Evolutionary conservation across 2,797 vertebrate genomes (phyloP).

Genomic region (Astyanax mexicanus): DNA sequence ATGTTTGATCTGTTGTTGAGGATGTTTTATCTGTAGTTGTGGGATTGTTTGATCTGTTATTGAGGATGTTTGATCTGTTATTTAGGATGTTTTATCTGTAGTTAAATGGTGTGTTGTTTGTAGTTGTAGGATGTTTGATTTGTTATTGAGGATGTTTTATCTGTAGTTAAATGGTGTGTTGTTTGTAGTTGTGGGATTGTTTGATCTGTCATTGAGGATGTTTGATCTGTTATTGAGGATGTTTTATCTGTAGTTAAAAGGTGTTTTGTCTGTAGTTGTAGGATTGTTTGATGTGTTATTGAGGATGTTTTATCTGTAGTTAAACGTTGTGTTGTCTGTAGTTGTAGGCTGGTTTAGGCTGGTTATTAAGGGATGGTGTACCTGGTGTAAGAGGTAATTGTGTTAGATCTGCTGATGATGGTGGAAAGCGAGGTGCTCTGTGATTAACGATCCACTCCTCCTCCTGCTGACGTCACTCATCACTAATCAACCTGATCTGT

Average conservation of each 20-base stretch:
- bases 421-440: conserved; percentile 10
- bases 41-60: background rate
- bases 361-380: too few relatives aligned
- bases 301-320: background rate
- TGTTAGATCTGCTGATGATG: background rate
- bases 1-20: too few relatives aligned
- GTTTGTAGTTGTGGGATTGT: background rate
- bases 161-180: background rate
- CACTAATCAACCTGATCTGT: conserved; percentile 67
- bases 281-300: too few relatives aligned
- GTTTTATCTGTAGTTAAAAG: too few relatives aligned
- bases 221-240: too few relatives aligned
- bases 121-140: too few relatives aligned
- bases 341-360: too few relatives aligned
- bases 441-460: conserved; percentile 31
- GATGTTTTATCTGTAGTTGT: too few relatives aligned
- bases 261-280: background rate
- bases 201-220: too few relatives aligned
- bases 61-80: too few relatives aligned
- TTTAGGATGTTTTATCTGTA: background rate
- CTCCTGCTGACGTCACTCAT: conserved; percentile 55
- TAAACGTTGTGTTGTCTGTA: too few relatives aligned
- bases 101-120: too few relatives aligned
- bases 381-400: background rate
- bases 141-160: background rate